These are phyloP conservation scores for Lacerta bilineata DNA, from an alignment of 2,797 vertebrate species.

Conservation along the genomic window DNA sequence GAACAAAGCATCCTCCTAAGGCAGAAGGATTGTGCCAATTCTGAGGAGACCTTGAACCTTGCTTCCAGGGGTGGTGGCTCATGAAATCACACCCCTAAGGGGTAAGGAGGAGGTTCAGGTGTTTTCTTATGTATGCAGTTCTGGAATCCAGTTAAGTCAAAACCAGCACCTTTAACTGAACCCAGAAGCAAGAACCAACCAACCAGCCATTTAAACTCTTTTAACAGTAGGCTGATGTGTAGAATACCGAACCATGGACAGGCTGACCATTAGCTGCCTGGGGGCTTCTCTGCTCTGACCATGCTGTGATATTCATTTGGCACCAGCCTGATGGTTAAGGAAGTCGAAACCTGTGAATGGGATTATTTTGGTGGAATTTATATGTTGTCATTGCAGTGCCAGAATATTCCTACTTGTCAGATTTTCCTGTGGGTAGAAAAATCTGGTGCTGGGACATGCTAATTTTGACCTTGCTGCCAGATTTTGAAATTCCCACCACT, in stretches of 20 bases:
- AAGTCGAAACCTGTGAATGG: background rate
- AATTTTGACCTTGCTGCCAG: background rate
- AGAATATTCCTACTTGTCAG: background rate
- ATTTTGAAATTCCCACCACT: too few relatives aligned
- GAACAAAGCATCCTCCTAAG: background rate
- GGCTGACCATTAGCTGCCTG: background rate
- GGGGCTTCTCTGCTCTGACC: background rate
- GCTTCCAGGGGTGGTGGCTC: background rate
- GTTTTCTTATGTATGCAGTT: background rate
- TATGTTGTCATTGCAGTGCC: background rate
- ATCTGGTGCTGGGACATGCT: background rate
- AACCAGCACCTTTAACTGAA: background rate
- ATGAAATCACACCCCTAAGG: too few relatives aligned
- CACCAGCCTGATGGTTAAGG: background rate
- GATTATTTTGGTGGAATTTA: too few relatives aligned
- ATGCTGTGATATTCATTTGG: background rate
- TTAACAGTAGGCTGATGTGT: too few relatives aligned
- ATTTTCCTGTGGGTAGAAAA: background rate
- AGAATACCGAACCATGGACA: background rate
- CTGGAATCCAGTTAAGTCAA: background rate
- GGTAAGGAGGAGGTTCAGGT: background rate
- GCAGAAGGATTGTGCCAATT: background rate
- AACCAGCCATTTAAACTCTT: background rate
- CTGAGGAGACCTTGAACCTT: background rate
- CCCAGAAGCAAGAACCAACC: background rate